A percentile compares a stretch with the other conserved stretches of the same genome.
Conservation (phyloP, 2,888 invertebrate genomes). For the Apeira syringaria region DNA sequence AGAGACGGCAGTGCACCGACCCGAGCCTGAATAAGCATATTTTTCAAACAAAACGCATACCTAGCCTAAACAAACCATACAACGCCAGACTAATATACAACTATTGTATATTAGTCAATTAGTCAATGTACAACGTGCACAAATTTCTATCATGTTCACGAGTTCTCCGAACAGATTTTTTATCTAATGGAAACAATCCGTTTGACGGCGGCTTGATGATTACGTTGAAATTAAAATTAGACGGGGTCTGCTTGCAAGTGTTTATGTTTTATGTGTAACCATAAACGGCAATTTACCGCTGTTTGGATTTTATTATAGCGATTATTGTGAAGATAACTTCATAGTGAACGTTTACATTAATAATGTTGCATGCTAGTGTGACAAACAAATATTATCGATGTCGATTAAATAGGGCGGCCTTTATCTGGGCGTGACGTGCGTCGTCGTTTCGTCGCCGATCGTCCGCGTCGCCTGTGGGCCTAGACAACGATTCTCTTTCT, state of each 20-base stretch:
- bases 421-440: conserved; percentile 7
- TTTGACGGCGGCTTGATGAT: conserved; percentile 5
- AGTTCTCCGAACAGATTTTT: background rate
- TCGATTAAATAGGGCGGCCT: conserved; percentile 9
- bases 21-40: background rate
- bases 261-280: conserved; percentile 1
- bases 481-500: too few relatives aligned
- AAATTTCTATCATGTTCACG: background rate
- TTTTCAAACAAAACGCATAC: conserved; percentile 13
- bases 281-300: conserved; percentile 4
- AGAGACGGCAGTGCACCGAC: conserved; percentile 4
- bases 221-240: conserved; percentile 1
- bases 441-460: too few relatives aligned
- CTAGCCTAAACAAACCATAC: conserved; percentile 10
- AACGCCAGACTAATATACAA: conserved; percentile 1
- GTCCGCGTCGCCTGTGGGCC: too few relatives aligned
- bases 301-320: conserved; percentile 6
- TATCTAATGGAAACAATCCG: background rate
- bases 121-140: background rate
- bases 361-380: background rate
- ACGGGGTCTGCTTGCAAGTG: background rate
- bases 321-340: conserved; percentile 6
- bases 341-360: conserved; percentile 1
- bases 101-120: background rate
- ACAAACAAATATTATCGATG: conserved; percentile 3